A percentile compares a stretch with the other conserved stretches of the same genome.
Conservation (phyloP, 2,797 vertebrate species). For the Limosa lapponica region DNA sequence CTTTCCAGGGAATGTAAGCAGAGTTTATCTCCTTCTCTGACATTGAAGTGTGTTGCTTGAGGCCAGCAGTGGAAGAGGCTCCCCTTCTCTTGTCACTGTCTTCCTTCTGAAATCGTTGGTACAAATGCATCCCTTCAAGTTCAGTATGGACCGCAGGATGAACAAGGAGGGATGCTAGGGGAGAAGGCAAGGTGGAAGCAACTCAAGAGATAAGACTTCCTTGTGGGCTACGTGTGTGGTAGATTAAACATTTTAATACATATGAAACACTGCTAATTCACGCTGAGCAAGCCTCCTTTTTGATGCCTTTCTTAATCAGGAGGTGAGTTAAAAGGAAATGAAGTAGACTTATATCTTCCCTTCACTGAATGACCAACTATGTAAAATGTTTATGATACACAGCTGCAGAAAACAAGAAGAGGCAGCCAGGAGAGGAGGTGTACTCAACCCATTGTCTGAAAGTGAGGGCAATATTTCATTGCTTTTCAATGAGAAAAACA, state of each 20-base stretch:
- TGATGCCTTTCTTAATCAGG: neutral
- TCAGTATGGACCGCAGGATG: neutral
- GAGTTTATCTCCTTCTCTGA: neutral
- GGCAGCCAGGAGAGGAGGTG: neutral
- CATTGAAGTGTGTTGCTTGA: neutral
- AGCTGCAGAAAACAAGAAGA: neutral
- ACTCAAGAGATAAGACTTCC: neutral
- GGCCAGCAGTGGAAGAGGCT: neutral
- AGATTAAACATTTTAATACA: neutral
- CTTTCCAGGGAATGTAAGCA: neutral
- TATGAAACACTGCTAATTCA: neutral
- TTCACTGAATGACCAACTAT: neutral
- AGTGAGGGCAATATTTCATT: neutral
- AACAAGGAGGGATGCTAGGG: neutral
- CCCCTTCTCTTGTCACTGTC: neutral
- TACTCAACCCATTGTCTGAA: neutral
- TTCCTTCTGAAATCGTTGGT: neutral
- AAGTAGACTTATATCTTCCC: neutral
- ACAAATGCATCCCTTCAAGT: neutral
- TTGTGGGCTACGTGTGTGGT: neutral
- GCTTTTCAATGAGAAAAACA: neutral
- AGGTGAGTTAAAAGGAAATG: neutral
- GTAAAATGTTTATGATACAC: neutral
- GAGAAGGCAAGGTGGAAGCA: neutral
- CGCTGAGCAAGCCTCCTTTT: neutral